A percentile compares a stretch with the other conserved stretches of the same genome.
These are phyloP conservation scores for Cordilura impudica DNA, from an alignment of 2,888 invertebrate species.

Conservation along the genomic window DNA sequence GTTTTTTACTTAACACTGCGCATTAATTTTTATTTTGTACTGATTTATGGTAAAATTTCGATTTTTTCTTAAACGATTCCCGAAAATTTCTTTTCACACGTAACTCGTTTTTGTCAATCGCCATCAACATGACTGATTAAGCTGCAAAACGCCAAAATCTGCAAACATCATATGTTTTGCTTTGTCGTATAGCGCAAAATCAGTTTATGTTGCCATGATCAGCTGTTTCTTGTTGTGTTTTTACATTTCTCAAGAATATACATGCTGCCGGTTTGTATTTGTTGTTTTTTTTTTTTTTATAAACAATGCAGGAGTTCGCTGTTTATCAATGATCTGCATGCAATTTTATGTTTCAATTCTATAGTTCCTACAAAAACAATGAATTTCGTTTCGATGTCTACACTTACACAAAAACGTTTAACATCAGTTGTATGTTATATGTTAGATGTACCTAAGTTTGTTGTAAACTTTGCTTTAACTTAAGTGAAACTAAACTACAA, in stretches of 20 bases:
- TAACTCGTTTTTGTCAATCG: constrained; percentile 29
- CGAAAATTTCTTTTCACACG: background rate
- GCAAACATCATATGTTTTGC: constrained; percentile 13
- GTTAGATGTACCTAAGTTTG: no score
- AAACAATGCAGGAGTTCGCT: no score
- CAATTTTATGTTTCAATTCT: no score
- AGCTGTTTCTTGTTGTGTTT: constrained; percentile 25
- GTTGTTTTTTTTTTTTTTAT: background rate
- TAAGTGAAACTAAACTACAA: no score
- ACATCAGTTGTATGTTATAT: no score
- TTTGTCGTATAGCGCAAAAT: constrained; percentile 18
- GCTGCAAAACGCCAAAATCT: background rate
- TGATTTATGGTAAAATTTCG: background rate
- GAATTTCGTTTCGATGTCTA: no score
- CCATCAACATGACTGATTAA: constrained; percentile 20
- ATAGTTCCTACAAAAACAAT: no score
- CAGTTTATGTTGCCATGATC: background rate
- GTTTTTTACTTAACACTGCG: constrained; percentile 37
- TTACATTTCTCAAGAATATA: background rate
- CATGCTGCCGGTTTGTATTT: background rate
- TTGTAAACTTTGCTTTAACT: no score
- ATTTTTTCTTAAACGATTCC: background rate
- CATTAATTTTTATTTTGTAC: constrained; percentile 21
- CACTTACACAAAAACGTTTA: no score
- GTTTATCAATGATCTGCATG: no score